Conservation (phyloP, 2,113 vertebrate genomes). For the Dicrurus megarhynchus region DNA sequence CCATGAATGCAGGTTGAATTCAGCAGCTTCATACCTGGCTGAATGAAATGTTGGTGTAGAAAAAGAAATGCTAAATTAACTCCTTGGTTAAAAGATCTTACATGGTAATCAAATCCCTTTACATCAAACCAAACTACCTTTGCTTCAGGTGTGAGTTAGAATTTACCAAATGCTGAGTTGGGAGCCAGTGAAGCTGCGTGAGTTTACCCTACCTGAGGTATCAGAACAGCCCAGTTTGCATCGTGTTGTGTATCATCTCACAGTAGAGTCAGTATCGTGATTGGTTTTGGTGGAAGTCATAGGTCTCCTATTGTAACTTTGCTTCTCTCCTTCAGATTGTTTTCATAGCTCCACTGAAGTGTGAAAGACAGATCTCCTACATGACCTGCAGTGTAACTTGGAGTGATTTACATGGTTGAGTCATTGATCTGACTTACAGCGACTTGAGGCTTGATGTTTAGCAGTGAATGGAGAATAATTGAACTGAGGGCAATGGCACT, state of each 20-base stretch:
- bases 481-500: neutral
- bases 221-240: neutral
- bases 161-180: neutral
- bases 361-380: neutral
- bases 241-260: rapidly evolving
- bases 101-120: neutral
- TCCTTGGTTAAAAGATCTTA: neutral
- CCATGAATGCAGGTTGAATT: neutral
- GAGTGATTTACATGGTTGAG: neutral
- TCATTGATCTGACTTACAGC: neutral
- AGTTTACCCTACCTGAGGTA: neutral
- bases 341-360: neutral
- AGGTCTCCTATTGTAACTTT: neutral
- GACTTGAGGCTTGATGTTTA: neutral
- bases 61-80: neutral
- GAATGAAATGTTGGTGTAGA: neutral
- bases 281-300: neutral
- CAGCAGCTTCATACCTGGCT: neutral
- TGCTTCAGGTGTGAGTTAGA: neutral
- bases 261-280: rapidly evolving
- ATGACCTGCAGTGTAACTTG: neutral
- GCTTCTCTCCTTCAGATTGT: neutral
- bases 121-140: neutral
- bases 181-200: neutral
- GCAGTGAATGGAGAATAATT: neutral